Base-by-base conservation (phyloP, 2,113 vertebrate genomes). In the Epinephelus moara region DNA sequence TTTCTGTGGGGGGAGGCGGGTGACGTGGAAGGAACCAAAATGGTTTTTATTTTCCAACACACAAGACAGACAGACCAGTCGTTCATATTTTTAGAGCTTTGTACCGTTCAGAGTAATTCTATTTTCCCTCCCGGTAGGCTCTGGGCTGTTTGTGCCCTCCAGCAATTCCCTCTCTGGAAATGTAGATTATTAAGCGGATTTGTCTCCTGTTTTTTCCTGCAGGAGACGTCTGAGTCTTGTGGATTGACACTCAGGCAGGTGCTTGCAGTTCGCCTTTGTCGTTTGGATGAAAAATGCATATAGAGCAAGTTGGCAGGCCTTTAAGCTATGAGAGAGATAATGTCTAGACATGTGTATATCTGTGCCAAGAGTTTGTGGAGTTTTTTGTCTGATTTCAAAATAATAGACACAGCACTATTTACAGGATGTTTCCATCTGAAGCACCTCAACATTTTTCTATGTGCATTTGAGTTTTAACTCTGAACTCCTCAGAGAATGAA, bases 71-170 rank as follows among this genome's bases (percentile, higher is more conserved):
- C 86, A 75, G 69, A 69, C 62, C 33, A 80, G 71, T 61, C 42
- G 77, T 37, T 69, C 17, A n/a, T 92, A 88, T 91, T 92, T 90
- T 85, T 91, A 85, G 88, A 80, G 70, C 70, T 87, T 80, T 87
- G 68, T 86, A 57, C 53, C 23, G 12, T 85, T 88, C 67, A 68
- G 69, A 63, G 76, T 86, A 33, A 79, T 81, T 90, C 49, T 73
- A 15, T 84, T 89, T 84, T 78, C 75, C 81, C 84, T 88, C 59
- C 45, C 33, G 49, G 78, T 80, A 78, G 70, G 80, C 86, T 85
- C 84, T 33, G 33, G 82, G 85, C 80, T 85, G 72, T 85, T 86
- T 88, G 52, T 78, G 56, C 89, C 85, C 86, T 85, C 47, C 18
- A 72, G 85, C 81, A 60, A 68, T 76, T 80, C 80, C 62, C 52